These are phyloP conservation scores for Prorops nasuta DNA, from an alignment of 1,140 invertebrate genomes.

Conservation along the genomic window DNA sequence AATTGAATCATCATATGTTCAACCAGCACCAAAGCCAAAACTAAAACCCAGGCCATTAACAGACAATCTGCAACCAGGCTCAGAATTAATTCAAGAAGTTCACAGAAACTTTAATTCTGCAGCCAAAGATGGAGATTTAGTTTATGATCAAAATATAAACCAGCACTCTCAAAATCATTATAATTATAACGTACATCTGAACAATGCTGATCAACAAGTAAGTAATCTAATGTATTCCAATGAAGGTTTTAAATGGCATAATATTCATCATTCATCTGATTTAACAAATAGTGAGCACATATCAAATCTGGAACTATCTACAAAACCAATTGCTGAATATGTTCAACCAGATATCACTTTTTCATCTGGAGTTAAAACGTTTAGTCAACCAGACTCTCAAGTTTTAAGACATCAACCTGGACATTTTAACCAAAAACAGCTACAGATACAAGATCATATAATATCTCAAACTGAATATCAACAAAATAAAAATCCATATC, in stretches of 20 bases:
- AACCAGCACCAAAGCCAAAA: constrained; percentile 23
- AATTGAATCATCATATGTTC: constrained; percentile 2
- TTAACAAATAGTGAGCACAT: constrained; percentile 18
- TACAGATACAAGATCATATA: too few relatives aligned
- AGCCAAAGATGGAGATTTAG: constrained; percentile 1
- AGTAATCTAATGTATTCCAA: constrained; percentile 25
- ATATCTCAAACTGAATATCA: too few relatives aligned
- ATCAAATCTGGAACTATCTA: too few relatives aligned
- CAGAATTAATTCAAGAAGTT: too few relatives aligned
- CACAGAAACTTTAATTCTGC: not conserved
- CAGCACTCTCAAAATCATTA: constrained; percentile 1
- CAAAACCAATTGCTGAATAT: too few relatives aligned
- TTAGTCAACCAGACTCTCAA: too few relatives aligned
- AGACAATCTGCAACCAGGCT: too few relatives aligned
- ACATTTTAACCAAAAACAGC: too few relatives aligned
- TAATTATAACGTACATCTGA: not conserved
- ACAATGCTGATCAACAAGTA: constrained; percentile 6
- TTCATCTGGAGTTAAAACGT: too few relatives aligned
- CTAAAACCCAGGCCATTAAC: constrained; percentile 15
- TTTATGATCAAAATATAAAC: not conserved
- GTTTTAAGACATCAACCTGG: too few relatives aligned
- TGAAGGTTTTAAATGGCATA: constrained; percentile 30
- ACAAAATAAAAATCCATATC: too few relatives aligned
- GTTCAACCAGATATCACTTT: too few relatives aligned
- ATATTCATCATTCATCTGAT: constrained; percentile 28